Conservation (phyloP, 2,797 vertebrate genomes). For the Sciurus vulgaris region DNA sequence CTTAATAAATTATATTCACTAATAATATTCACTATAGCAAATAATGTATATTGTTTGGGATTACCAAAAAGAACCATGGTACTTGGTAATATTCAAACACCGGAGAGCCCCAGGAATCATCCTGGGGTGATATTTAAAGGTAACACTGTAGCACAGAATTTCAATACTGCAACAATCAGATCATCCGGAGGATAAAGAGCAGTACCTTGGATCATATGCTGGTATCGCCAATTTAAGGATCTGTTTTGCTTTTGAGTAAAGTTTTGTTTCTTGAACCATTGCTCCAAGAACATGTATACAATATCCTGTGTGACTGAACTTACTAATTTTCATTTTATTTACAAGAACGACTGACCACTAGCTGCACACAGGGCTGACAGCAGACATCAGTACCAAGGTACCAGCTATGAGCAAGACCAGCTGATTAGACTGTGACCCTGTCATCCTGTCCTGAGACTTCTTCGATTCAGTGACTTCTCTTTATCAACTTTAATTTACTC, state of each 20-base stretch:
- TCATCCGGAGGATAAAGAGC: background rate
- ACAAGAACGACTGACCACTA: background rate
- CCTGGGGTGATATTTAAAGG: background rate
- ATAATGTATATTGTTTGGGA: background rate
- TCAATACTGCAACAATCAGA: background rate
- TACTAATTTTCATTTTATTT: background rate
- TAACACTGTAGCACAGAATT: background rate
- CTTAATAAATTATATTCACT: conserved; percentile 13
- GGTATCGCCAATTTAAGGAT: background rate
- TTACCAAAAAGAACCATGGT: background rate
- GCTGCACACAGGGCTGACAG: background rate
- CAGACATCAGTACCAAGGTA: background rate
- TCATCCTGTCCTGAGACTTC: background rate
- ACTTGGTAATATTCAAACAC: background rate
- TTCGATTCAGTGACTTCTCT: background rate
- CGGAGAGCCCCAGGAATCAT: background rate
- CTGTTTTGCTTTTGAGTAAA: background rate
- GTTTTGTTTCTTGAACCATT: conserved; percentile 50
- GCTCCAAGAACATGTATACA: background rate
- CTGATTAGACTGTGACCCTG: too few species aligned
- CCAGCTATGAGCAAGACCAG: background rate
- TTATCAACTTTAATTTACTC: conserved; percentile 2
- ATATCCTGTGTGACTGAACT: conserved; percentile 9
- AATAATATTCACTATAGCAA: conserved; percentile 23
- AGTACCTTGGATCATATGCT: background rate